Conservation (phyloP, 2,797 vertebrate species). For the Falco novaeseelandiae region DNA sequence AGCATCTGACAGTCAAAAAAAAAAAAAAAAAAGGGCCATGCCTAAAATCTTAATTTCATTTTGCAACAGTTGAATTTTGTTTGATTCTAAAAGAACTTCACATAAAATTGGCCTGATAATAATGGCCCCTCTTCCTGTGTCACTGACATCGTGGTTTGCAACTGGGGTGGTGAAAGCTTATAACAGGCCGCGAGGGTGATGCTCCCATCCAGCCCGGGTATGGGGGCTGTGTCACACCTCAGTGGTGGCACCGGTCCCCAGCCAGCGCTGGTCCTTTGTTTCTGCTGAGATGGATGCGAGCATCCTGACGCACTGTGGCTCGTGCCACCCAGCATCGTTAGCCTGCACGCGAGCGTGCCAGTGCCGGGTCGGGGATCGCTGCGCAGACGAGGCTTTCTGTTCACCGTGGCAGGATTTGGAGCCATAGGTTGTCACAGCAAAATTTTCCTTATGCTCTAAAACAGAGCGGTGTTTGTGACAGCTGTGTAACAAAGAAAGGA, state of each 20-base stretch:
- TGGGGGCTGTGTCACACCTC: neutral
- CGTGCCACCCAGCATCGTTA: too few relatives aligned
- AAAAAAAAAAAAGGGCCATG: neutral
- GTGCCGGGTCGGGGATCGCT: rapidly evolving
- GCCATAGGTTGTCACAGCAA: neutral
- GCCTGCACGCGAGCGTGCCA: neutral
- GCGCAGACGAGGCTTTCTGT: neutral
- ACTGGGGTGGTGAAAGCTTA: neutral
- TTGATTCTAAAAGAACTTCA: constrained; percentile 4
- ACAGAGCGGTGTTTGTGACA: neutral
- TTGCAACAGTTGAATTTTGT: constrained; percentile 6
- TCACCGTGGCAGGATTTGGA: neutral
- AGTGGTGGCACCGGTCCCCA: neutral
- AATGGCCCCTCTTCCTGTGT: neutral
- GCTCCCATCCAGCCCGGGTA: neutral
- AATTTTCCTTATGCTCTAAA: neutral
- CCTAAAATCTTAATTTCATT: constrained; percentile 46
- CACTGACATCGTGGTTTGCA: rapidly evolving
- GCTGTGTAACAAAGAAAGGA: neutral
- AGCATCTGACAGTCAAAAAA: constrained; percentile 11
- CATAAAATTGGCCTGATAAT: neutral
- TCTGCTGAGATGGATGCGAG: rapidly evolving
- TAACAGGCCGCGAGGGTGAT: rapidly evolving
- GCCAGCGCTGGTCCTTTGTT: too few relatives aligned
- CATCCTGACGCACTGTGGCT: rapidly evolving